Percentiles rank a stretch among this genome's conserved stretches.
phyloP scores from a whole-genome alignment of 2,113 vertebrate species.

The Pimephales promelas region DNA sequence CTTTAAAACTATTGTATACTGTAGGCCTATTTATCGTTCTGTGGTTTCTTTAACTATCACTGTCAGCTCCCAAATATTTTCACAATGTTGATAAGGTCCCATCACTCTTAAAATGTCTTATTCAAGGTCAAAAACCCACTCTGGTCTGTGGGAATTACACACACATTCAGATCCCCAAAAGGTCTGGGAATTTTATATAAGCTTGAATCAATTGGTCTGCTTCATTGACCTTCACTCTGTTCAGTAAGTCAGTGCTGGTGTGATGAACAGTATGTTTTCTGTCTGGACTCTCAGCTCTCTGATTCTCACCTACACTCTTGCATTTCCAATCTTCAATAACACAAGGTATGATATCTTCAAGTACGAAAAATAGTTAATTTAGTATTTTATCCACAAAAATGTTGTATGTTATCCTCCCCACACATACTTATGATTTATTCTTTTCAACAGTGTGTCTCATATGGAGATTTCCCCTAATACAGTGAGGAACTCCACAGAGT shows the following conservation, averaged over 20 bases:
- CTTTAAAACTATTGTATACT: background rate
- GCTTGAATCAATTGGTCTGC: background rate
- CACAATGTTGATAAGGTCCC: background rate
- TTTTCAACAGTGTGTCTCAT: conserved; percentile 3
- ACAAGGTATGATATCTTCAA: background rate
- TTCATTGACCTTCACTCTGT: conserved; percentile 12
- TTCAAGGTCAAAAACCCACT: conserved; percentile 23
- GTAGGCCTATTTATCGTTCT: background rate
- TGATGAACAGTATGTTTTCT: conserved; percentile 32
- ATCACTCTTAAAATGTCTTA: background rate
- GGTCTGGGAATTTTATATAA: background rate
- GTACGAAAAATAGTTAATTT: background rate
- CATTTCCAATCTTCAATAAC: background rate
- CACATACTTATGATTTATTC: background rate
- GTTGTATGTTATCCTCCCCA: background rate
- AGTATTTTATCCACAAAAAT: no score
- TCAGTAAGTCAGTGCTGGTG: background rate
- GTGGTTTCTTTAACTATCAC: background rate
- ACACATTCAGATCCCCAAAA: background rate
- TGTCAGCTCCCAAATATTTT: conserved; percentile 53
- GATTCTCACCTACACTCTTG: conserved; percentile 40
- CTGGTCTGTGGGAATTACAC: background rate
- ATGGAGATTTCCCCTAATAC: background rate
- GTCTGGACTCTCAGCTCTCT: conserved; percentile 43
- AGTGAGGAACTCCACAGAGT: background rate